Conservation (phyloP, 2,888 invertebrate species). For the Caenorhabditis auriculariae region DNA sequence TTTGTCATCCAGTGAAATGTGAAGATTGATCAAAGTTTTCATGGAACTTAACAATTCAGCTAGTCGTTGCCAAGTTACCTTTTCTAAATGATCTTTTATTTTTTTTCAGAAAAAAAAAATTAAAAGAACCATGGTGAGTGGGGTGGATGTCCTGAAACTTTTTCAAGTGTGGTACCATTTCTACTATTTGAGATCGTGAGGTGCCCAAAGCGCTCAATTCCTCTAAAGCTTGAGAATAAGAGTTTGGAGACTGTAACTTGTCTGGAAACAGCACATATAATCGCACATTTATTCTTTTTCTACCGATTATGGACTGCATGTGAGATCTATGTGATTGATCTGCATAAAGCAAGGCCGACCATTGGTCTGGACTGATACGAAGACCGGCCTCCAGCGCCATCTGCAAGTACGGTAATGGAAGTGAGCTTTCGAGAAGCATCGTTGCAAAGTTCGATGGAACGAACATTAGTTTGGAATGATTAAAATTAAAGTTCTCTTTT, state of each 20-base stretch:
- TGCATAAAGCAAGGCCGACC: constrained; percentile 93
- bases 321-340: constrained; percentile 92
- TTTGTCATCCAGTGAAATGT: constrained; percentile 1
- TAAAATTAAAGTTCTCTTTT: too few species aligned
- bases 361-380: constrained; percentile 94
- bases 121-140: constrained; percentile 6
- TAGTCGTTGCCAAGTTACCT: constrained; percentile 6
- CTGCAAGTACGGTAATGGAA: constrained; percentile 75
- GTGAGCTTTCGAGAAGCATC: constrained; percentile 74
- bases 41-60: constrained; percentile 4
- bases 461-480: too few species aligned
- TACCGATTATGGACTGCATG: constrained; percentile 79
- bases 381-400: constrained; percentile 96
- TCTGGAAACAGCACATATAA: constrained; percentile 20
- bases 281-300: constrained; percentile 24
- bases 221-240: constrained; percentile 31
- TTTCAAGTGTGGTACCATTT: constrained; percentile 21
- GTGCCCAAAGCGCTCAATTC: constrained; percentile 11
- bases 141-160: constrained; percentile 13
- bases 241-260: constrained; percentile 34
- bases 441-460: not conserved
- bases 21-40: constrained; percentile 4
- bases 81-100: not conserved
- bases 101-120: not conserved
- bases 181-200: not conserved